These are phyloP conservation scores for Anastrepha obliqua DNA, from an alignment of 1,140 invertebrate species.

Conservation along the genomic window DNA sequence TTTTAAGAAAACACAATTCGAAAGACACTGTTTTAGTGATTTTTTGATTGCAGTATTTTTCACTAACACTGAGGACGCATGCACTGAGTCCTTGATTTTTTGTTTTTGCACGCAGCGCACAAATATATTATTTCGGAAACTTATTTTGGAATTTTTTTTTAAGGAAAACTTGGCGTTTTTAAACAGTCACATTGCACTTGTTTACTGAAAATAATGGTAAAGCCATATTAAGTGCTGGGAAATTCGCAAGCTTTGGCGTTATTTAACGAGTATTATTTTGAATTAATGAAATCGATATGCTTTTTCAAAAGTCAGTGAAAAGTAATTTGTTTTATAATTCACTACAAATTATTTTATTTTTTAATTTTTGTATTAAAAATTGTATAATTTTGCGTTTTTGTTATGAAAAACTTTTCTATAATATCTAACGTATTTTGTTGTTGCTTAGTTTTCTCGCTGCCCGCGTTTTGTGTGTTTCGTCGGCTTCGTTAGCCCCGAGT, in stretches of 20 bases:
- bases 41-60: background rate
- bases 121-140: background rate
- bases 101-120: background rate
- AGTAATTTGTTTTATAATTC: too few species aligned
- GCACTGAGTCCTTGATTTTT: slow-evolving; percentile 22
- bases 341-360: background rate
- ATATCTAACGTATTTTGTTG: background rate
- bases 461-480: background rate
- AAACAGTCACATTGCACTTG: slow-evolving; percentile 52
- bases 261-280: background rate
- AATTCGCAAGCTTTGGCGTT: slow-evolving; percentile 27
- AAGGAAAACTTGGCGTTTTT: background rate
- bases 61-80: slow-evolving; percentile 23
- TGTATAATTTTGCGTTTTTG: background rate
- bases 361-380: background rate
- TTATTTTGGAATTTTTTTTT: background rate
- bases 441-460: background rate
- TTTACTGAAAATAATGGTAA: background rate
- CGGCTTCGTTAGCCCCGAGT: background rate
- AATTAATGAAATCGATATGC: background rate
- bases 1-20: background rate
- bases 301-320: background rate
- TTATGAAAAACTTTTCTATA: background rate
- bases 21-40: background rate
- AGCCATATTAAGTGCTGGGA: slow-evolving; percentile 18